Evolutionary conservation across 2,113 vertebrate genomes (phyloP), one percentile per base, ranked within the genome.

Genomic region (Cnemophilus loriae): DNA sequence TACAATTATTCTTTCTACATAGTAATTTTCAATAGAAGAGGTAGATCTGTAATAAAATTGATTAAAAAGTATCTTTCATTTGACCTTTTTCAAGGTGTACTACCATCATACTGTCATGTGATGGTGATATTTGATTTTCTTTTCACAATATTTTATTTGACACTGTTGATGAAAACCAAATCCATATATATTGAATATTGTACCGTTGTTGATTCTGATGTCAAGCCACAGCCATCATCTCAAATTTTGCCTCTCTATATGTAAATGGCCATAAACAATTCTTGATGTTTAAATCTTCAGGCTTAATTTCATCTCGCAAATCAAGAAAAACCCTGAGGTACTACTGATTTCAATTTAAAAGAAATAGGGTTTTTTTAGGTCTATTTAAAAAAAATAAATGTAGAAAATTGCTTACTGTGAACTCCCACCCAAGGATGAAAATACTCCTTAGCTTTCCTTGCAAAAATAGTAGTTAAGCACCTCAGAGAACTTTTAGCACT

Each of bases 71-170:
- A 80, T 67, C 39, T 44, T 96, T 91, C 37, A 33, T 78, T 93
- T 95, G 80, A 92, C 91, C 63, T 94, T 96, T 92, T 60, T 22
- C n/a, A 87, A 93, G 74, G 55, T 35, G 10, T 27, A n/a, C 30
- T 67, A 26, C 15, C 35, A 41, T 64, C 37, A 57, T 35, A n/a
- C 44, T 90, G 18, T 73, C 41, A 82, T 71, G 32, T 89, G 24
- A 78, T 50, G n/a, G 52, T 92, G 60, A 90, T 80, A 63, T 96
- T 97, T 95, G 87, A 96, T 95, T 97, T 97, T 89, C 46, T 91
- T 96, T 85, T 84, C 41, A 57, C 50, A 56, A 70, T 81, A 55
- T 78, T 96, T 94, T 93, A 92, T 95, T 96, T 91, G 95, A 95
- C 84, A 75, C 24, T 33, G 56, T 11, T 93, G 92, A 88, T 89